Base-by-base conservation (phyloP, 2,888 invertebrate species). In the Tanypteryx hageni region DNA sequence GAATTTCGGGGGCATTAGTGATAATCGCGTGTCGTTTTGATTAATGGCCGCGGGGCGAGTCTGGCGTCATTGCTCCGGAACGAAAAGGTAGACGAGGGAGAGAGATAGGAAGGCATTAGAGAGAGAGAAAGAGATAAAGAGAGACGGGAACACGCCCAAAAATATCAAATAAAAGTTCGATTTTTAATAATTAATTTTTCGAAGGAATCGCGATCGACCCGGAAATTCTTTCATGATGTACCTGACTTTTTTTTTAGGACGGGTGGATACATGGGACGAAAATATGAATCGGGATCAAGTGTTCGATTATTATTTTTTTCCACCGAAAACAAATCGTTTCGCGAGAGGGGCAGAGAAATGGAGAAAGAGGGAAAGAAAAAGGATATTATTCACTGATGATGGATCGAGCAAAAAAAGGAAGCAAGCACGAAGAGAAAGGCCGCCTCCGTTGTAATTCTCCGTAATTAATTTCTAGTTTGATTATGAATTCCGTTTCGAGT, bases 401-500 rank as follows among this genome's bases (percentile, higher is more conserved):
- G 44, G 44, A 44, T 76, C 76, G 76, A 76, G 27, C 27, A 44
- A 44, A 44, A 44, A 44, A n/a, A n/a, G n/a, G 44, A 44, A 1
- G 44, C 44, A 44, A 44, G 5, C 44, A 44, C 1, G 5, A 5
- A 44, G 44, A 44, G 44, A 44, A 44, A 44, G 44, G 44, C 44
- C 18, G 44, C 18, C 64, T 68, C 89, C 44, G 44, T 83, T 18
- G 64, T 89, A 89, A 89, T 68, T 44, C 59, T 44, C 44, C 13
- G 89, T 64, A 89, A 89, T 89, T 89, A 89, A 89, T 89, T 89
- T 89, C 68, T n/a, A 89, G 64, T 44, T 68, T 61, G 89, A 68
- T 89, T 64, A 89, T 61, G 89, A 89, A 89, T 89, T 89, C 89
- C 61, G 89, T 89, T 89, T 64, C 27, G 89, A 64, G n/a, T 89